Evolutionary conservation across 2,888 invertebrate genomes (phyloP), one percentile per base, ranked within the genome.

Genomic region (Drosophila mulleri): DNA sequence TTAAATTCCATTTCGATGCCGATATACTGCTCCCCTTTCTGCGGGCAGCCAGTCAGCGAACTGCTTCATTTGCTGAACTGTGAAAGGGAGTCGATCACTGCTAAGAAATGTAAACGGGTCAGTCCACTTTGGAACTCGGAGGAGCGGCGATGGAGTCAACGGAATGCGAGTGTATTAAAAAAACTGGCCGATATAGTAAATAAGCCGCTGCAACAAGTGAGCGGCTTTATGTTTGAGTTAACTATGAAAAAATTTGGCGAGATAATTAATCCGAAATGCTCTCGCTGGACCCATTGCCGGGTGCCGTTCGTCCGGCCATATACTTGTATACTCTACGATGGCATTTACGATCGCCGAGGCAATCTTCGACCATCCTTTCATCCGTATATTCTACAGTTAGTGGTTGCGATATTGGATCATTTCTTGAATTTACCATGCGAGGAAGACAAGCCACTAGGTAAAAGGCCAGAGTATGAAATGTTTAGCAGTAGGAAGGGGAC

Each of bases 231-330:
- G 0, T 66, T 44, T 9, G 29, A 73, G 3, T 41, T 83, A 16
- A 82, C 78, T 2, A 32, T 83, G 14, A 47, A 71, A 16, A 65
- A 66, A 9, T 83, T 82, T 35, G 47, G 67, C 2, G 56, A 48
- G 1, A 67, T 83, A 0, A 23, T 82, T 0, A 71, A 78, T 45
- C 80, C 82, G 0, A 59, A 73, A 18, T 63, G 69, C 37, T 45
- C 67, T 2, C 64, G 56, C 0, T 75, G 83, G 75, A 72, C 62
- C 18, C 54, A 45, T 16, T 58, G 18, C 8, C 78, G 73, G 7
- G 75, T 83, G 12, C 82, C 82, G 0, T 58, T 82, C 1, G 62
- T 63, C 0, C 61, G 67, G 0, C 41, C 80, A 1, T 63, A 78
- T 9, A 72, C 67, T 1, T 78, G 71, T 63, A 59, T 57, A 5